phyloP scores from a whole-genome alignment of 2,888 invertebrate genomes.

The Troides oblongomaculatus region DNA sequence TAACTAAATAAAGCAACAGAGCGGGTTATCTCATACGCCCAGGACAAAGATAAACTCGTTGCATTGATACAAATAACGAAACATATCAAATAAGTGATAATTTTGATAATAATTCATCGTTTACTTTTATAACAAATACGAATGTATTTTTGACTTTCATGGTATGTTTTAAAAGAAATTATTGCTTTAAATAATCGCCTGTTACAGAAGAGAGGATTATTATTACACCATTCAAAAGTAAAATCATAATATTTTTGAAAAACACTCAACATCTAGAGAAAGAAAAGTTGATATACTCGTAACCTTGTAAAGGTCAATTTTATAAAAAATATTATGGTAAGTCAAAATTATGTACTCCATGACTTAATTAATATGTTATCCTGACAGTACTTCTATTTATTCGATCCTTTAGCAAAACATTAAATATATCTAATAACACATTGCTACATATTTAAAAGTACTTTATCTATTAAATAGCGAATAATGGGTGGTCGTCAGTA shows the following conservation, averaged over 20 bases:
- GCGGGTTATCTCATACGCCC: conserved; percentile 34
- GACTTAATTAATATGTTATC: too few species aligned
- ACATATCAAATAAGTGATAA: neutral
- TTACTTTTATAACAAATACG: neutral
- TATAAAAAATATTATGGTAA: too few species aligned
- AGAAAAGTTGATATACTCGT: too few species aligned
- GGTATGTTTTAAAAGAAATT: neutral
- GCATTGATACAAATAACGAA: conserved; percentile 30
- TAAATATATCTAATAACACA: neutral
- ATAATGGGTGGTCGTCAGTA: neutral
- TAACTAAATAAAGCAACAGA: conserved; percentile 35
- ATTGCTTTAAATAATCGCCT: too few species aligned
- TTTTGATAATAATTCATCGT: neutral
- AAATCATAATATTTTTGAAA: too few species aligned
- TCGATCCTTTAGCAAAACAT: too few species aligned
- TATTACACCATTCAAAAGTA: too few species aligned
- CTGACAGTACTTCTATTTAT: too few species aligned
- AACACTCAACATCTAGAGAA: too few species aligned
- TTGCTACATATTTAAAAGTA: neutral
- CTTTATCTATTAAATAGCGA: neutral
- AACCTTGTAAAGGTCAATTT: too few species aligned
- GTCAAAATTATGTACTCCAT: too few species aligned
- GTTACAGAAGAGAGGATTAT: too few species aligned
- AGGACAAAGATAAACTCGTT: conserved; percentile 41
- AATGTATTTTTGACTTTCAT: neutral